Evolutionary conservation across 2,113 vertebrate genomes (phyloP).

Genomic region (Pseudolaguvia tuberculata): DNA sequence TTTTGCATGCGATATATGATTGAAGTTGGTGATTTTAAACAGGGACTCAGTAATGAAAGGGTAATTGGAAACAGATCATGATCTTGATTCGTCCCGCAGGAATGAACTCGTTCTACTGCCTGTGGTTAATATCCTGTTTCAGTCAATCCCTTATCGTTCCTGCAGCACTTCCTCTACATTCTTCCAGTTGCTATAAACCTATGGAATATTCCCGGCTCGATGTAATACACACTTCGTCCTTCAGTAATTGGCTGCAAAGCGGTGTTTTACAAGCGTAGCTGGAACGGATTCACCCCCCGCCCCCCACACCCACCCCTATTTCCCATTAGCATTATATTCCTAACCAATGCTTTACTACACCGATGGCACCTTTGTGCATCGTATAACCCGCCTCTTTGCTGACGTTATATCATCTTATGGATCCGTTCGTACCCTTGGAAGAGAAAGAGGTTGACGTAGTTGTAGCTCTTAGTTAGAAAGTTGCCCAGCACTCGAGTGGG

Average conservation of each 20-base stretch:
- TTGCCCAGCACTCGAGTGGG: conserved; percentile 95
- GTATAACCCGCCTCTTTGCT: background rate
- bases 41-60: too few species aligned
- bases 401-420: background rate
- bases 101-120: background rate
- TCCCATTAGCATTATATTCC: conserved; percentile 26
- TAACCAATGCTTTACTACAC: background rate
- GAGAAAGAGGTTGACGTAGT: conserved; percentile 96
- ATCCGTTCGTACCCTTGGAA: conserved; percentile 88
- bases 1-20: too few species aligned
- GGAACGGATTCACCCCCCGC: conserved; percentile 18
- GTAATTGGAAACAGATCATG: too few species aligned
- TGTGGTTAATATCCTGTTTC: background rate
- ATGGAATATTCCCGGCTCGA: background rate
- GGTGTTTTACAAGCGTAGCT: conserved; percentile 32
- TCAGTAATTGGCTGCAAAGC: conserved; percentile 2
- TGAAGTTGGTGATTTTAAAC: too few species aligned
- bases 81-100: background rate
- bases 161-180: background rate
- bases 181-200: conserved; percentile 2
- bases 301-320: too few species aligned
- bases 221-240: background rate
- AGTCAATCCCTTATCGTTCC: background rate
- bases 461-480: conserved; percentile 99
- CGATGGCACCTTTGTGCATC: background rate